A percentile compares a stretch with the other conserved stretches of the same genome.
phyloP scores from a whole-genome alignment of 2,113 vertebrate genomes.

The Pygoscelis antarcticus region DNA sequence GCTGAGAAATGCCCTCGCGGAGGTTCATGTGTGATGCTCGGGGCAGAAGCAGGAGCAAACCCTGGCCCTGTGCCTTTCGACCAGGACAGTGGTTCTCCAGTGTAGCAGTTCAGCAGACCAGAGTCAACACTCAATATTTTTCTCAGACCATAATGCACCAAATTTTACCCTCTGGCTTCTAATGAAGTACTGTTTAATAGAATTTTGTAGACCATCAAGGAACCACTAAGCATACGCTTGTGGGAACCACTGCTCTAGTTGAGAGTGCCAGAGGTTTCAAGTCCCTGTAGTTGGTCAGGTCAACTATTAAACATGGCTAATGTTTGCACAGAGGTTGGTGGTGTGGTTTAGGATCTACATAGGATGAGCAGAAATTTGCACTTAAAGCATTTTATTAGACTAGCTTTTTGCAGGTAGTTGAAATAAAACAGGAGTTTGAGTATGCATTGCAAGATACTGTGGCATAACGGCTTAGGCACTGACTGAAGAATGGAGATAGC shows the following conservation, averaged over 20 bases:
- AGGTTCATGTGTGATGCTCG: fast-evolving
- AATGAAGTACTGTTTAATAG: background rate
- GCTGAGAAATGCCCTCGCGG: background rate
- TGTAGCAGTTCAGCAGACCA: background rate
- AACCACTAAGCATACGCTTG: background rate
- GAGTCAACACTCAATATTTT: background rate
- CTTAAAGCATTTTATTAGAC: background rate
- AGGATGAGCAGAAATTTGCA: background rate
- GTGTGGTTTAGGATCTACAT: background rate
- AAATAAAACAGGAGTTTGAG: background rate
- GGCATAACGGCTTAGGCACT: background rate
- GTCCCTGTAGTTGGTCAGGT: background rate
- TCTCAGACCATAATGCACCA: background rate
- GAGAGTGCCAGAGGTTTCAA: background rate
- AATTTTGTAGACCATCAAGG: background rate
- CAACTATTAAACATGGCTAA: background rate
- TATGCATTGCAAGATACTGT: background rate
- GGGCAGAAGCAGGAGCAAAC: background rate
- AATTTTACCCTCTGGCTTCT: background rate
- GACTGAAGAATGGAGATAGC: background rate
- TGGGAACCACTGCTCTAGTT: background rate
- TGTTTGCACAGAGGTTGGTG: background rate
- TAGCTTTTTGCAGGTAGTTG: background rate
- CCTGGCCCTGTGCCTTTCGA: background rate
- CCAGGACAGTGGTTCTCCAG: background rate